These are phyloP conservation scores for Luffia ferchaultella DNA, from an alignment of 2,888 invertebrate genomes.

Conservation along the genomic window DNA sequence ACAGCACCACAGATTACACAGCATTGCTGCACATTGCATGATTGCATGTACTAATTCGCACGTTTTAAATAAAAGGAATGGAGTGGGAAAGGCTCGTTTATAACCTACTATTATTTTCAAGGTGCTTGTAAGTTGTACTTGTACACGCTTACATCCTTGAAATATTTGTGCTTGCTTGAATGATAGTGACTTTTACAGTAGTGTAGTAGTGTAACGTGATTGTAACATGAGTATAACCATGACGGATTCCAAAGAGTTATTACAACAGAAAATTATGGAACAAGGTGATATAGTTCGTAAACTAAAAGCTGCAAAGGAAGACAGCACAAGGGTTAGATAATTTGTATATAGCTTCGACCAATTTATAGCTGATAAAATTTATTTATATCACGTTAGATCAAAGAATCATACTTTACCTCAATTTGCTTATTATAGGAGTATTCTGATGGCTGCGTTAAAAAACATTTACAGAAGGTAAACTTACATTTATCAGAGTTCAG, in stretches of 20 bases:
- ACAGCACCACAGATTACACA: no score
- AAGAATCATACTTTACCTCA: no score
- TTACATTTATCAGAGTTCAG: constrained; percentile 57
- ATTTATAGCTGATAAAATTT: constrained; percentile 5
- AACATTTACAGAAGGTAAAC: not conserved
- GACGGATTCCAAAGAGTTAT: constrained; percentile 41
- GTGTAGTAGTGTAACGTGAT: no score
- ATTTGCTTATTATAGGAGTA: constrained; percentile 1
- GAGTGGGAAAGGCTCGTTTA: not conserved
- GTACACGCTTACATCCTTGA: not conserved
- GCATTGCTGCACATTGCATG: no score
- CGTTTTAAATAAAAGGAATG: not conserved
- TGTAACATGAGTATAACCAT: no score
- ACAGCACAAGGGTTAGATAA: constrained; percentile 73
- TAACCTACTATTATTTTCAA: not conserved
- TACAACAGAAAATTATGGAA: constrained; percentile 50
- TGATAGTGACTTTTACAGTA: not conserved
- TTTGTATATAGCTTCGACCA: not conserved
- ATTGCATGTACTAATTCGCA: no score
- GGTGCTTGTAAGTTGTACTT: not conserved
- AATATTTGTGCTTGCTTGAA: not conserved
- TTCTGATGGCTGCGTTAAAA: not conserved
- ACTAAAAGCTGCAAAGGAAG: constrained; percentile 82
- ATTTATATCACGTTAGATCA: constrained; percentile 11
- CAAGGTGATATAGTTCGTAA: constrained; percentile 86